Conservation (phyloP, 2,113 vertebrate species). For the Podarcis muralis region DNA sequence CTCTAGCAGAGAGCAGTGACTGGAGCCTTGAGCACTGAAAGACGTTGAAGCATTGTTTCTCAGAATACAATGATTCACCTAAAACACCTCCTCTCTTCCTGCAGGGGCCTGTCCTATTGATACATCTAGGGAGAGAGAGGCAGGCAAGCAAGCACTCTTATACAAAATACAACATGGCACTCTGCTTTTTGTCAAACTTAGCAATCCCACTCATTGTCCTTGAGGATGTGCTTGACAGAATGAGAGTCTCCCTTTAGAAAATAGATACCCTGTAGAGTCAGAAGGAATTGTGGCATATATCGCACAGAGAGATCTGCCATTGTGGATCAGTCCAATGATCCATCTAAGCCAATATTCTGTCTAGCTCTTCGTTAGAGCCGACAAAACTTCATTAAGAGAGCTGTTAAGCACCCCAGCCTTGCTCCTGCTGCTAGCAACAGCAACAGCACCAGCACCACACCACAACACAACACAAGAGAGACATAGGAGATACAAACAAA, state of each 20-base stretch:
- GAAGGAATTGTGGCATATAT: not conserved
- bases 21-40: constrained; percentile 10
- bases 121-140: not conserved
- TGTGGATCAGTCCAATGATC: not conserved
- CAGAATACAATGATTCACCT: not conserved
- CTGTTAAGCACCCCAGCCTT: not conserved
- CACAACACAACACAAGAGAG: not conserved
- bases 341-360: not conserved
- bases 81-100: not conserved
- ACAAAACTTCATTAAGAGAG: not conserved
- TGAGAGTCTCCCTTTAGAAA: not conserved
- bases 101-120: not conserved
- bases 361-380: not conserved
- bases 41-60: not conserved
- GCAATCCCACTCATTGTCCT: not conserved
- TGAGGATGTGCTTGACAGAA: not conserved
- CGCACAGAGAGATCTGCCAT: not conserved
- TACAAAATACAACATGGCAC: not conserved
- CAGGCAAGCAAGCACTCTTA: not conserved
- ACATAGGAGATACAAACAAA: no score
- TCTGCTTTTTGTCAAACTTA: not conserved
- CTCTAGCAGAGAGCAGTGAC: not conserved
- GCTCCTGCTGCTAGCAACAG: not conserved
- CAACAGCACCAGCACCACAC: not conserved
- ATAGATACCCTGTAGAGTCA: not conserved